phyloP scores from a whole-genome alignment of 1,140 invertebrate genomes.

The Pseudomyrmex sp. region DNA sequence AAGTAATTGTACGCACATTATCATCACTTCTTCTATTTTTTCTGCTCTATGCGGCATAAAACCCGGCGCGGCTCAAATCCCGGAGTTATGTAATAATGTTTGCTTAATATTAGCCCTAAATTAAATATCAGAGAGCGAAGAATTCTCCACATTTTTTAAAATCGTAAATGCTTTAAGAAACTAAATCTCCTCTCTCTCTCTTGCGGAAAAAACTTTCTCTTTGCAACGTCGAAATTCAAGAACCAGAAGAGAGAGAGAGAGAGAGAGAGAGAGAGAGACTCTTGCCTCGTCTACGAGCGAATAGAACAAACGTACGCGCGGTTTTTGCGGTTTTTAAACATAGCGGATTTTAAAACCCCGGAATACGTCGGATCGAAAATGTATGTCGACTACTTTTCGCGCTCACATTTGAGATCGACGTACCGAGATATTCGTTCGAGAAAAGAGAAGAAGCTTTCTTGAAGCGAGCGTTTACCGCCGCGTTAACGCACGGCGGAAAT shows the following conservation, averaged over 20 bases:
- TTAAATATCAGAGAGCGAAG: not conserved
- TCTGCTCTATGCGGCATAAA: too few species aligned
- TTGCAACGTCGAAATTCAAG: constrained; percentile 20
- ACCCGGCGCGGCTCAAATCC: too few species aligned
- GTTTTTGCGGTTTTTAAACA: too few species aligned
- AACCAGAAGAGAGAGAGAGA: not conserved
- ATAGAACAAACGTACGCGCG: not conserved
- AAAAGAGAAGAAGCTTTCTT: constrained; percentile 17
- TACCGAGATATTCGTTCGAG: not conserved
- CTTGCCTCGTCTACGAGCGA: not conserved
- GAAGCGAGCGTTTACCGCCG: not conserved
- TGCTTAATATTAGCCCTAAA: too few species aligned
- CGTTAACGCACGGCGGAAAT: constrained; percentile 21
- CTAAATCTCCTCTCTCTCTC: not conserved
- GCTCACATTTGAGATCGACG: constrained; percentile 17
- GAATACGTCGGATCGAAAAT: not conserved
- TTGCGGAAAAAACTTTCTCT: not conserved
- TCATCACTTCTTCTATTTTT: too few species aligned
- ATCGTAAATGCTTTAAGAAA: not conserved
- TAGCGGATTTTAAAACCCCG: not conserved
- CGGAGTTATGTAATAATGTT: too few species aligned
- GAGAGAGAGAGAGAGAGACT: not conserved
- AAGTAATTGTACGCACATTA: too few species aligned
- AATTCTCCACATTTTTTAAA: not conserved
- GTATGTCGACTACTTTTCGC: not conserved